Evolutionary conservation across 2,113 vertebrate species (phyloP).

Genomic region (Cranoglanis bouderius): DNA sequence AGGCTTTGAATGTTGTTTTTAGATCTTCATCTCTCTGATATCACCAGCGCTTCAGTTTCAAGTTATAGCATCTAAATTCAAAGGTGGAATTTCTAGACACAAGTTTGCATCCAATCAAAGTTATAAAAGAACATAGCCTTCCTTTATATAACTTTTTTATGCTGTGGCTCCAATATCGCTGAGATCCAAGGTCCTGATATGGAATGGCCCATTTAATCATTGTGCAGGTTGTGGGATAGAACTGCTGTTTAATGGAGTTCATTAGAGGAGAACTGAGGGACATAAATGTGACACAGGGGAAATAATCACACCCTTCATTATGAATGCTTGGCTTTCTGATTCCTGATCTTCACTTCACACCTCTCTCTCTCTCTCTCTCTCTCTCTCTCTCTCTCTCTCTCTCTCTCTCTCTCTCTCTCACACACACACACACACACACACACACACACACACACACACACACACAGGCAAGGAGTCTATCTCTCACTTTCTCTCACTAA

Average conservation of each 20-base stretch:
- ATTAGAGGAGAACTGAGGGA: conserved; percentile 23
- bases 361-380: background rate
- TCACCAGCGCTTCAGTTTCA: background rate
- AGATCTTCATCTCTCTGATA: background rate
- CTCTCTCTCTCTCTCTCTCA: background rate
- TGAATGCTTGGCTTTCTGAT: background rate
- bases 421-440: too few species aligned
- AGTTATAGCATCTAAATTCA: background rate
- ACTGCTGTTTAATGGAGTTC: conserved; percentile 19
- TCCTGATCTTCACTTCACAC: background rate
- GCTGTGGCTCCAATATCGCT: background rate
- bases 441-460: background rate
- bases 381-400: background rate
- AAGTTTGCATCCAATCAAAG: background rate
- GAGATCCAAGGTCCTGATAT: conserved; percentile 13
- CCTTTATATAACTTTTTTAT: background rate
- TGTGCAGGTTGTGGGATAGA: background rate
- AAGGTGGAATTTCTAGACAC: background rate
- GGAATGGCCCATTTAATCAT: conserved; percentile 9
- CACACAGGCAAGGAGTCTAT: background rate
- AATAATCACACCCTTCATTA: conserved; percentile 19
- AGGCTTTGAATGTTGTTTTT: background rate
- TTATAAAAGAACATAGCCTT: background rate
- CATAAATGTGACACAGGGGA: conserved; percentile 5
- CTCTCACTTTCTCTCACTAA: background rate